Evolutionary conservation across 2,888 invertebrate genomes (phyloP), one percentile per base, ranked within the genome.

Genomic region (Coelinius sp.): DNA sequence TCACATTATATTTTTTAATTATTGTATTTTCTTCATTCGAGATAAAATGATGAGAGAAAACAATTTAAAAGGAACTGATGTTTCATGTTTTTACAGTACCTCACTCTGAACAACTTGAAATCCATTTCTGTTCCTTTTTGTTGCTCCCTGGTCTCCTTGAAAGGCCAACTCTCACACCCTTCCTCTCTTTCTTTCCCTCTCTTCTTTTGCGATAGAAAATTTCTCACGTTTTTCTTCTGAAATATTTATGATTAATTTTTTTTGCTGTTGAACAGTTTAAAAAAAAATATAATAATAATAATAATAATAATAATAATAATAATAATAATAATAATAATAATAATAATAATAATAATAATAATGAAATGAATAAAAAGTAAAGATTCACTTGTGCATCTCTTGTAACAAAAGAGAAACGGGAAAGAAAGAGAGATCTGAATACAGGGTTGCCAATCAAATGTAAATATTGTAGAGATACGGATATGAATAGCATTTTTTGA

Each of bases 51-150:
- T 12, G n/a, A 52, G 3, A 22, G 24, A 52, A 10, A 52, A 52
- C 22, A 24, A 52, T 8, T 52, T 49, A 2, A 52, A 52, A 52
- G 52, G 24, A 52, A 52, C 52, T 8, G 52, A 52, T 52, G 52
- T 22, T 12, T 52, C 25, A 24, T 52, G 52, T 22, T 52, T 56
- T 56, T 56, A 56, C 56, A 56, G 56, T 56, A 27, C 31, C 56
- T 56, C 56, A 56, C 56, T 31, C 0, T 31, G 31, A 27, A 56
- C 56, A 27, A 56, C 56, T 31, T n/a, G 31, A 56, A 56, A 31
- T 56, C 56, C 56, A 14, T 56, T 56, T 56, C 56, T 27, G 31
- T 12, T 53, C 8, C 25, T 53, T 27, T 56, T 56, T 56, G 56
- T 56, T 31, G 31, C 6, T 56, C 17, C 56, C 31, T 56, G 31